Conservation (phyloP, 2,113 vertebrate genomes). For the Oryzias melastigma region DNA sequence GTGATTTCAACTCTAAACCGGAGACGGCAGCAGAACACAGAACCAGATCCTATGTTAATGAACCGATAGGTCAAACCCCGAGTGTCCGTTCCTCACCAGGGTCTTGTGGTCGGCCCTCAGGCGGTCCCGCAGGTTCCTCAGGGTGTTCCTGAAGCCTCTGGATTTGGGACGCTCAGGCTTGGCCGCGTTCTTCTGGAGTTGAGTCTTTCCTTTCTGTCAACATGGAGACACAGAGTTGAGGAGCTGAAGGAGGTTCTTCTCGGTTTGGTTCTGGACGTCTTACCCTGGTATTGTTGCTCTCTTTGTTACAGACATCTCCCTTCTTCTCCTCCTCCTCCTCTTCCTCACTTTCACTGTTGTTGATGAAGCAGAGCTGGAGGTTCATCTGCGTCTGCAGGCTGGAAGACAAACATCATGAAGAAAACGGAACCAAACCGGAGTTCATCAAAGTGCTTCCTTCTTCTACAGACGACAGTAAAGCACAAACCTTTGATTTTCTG, state of each 20-base stretch:
- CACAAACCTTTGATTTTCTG: too few relatives aligned
- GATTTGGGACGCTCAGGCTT: conserved; percentile 52
- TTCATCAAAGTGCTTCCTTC: too few relatives aligned
- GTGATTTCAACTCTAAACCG: too few relatives aligned
- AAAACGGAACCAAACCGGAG: too few relatives aligned
- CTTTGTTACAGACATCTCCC: conserved; percentile 24
- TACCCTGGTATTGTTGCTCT: conserved; percentile 37
- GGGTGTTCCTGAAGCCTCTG: conserved; percentile 65
- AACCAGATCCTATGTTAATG: too few relatives aligned
- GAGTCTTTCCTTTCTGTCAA: conserved; percentile 29
- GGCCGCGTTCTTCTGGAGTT: conserved; percentile 30
- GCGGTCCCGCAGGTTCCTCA: conserved; percentile 67
- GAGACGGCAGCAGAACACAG: too few relatives aligned
- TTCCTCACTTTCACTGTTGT: conserved; percentile 77
- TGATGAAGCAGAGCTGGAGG: conserved; percentile 79
- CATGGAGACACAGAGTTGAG: background rate
- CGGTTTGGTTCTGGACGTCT: background rate
- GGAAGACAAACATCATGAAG: background rate
- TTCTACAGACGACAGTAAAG: too few relatives aligned
- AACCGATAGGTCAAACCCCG: too few relatives aligned
- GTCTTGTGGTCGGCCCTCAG: conserved; percentile 58
- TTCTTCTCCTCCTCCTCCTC: conserved; percentile 40
- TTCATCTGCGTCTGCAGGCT: conserved; percentile 78
- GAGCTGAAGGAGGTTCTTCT: accelerated
- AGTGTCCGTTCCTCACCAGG: conserved; percentile 26